A percentile compares a stretch with the other conserved stretches of the same genome.
These are phyloP conservation scores for Diaperis boleti DNA, from an alignment of 2,888 invertebrate species.

Conservation along the genomic window DNA sequence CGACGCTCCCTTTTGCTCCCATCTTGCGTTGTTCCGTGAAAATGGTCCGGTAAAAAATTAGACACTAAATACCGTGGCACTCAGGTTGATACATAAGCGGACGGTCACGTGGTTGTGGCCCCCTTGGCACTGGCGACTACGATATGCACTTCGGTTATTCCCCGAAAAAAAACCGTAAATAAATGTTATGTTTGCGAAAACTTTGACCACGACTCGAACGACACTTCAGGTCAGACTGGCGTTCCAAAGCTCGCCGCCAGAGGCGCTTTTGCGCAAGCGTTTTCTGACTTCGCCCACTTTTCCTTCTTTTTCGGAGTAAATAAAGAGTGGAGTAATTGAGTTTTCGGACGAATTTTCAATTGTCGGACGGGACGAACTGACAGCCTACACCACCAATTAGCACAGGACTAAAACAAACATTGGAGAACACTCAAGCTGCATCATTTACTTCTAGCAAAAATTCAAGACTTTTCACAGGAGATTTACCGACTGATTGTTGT, in stretches of 20 bases:
- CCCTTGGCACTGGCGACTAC: conserved; percentile 37
- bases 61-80: conserved; percentile 49
- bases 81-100: conserved; percentile 19
- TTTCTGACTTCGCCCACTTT: conserved; percentile 49
- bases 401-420: background rate
- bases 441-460: background rate
- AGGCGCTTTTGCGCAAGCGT: conserved; percentile 59
- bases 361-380: conserved; percentile 15
- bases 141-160: conserved; percentile 36
- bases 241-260: conserved; percentile 60
- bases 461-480: background rate
- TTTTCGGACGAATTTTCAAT: conserved; percentile 56
- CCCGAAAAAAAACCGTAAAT: conserved; percentile 39
- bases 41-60: conserved; percentile 41
- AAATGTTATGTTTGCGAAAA: conserved; percentile 38
- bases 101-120: conserved; percentile 9
- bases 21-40: conserved; percentile 66
- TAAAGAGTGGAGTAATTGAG: conserved; percentile 57
- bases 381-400: background rate
- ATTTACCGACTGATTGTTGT: too few species aligned
- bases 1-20: conserved; percentile 87
- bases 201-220: conserved; percentile 47
- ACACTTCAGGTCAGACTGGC: conserved; percentile 64
- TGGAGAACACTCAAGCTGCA: background rate
- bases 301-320: conserved; percentile 51